phyloP scores from a whole-genome alignment of 2,888 invertebrate genomes.

The Cosmia pyralina region DNA sequence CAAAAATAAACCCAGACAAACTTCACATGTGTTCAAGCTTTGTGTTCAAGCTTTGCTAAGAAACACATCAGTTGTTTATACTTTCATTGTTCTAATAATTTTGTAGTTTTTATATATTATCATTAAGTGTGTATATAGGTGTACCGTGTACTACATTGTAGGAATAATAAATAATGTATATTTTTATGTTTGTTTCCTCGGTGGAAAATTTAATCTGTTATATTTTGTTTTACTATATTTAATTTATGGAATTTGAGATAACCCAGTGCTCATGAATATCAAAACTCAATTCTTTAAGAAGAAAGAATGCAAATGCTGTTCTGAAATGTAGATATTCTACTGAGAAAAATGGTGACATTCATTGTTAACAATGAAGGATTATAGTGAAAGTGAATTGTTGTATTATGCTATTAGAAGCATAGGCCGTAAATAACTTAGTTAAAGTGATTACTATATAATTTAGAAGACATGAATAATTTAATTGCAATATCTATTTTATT shows the following conservation, averaged over 20 bases:
- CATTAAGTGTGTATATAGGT: neutral
- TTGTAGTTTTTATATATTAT: neutral
- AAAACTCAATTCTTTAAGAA: neutral
- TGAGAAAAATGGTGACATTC: slow-evolving; percentile 4
- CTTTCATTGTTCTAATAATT: slow-evolving; percentile 7
- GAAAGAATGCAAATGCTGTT: neutral
- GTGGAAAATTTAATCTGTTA: neutral
- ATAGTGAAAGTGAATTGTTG: slow-evolving; percentile 24
- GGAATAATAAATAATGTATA: neutral
- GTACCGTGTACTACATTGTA: neutral
- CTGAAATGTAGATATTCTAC: neutral
- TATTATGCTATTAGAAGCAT: neutral
- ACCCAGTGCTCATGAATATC: neutral
- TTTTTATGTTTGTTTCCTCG: neutral
- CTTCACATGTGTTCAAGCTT: slow-evolving; percentile 75
- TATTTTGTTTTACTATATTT: neutral
- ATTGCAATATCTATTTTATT: neutral
- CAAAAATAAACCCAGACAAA: slow-evolving; percentile 81
- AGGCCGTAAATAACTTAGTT: neutral
- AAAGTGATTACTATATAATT: neutral
- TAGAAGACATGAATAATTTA: neutral
- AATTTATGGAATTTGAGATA: neutral
- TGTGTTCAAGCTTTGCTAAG: slow-evolving; percentile 78
- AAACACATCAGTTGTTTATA: slow-evolving; percentile 65
- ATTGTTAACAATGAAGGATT: slow-evolving; percentile 4